Evolutionary conservation across 1,140 invertebrate genomes (phyloP).

Genomic region (Potamilus streckersoni): DNA sequence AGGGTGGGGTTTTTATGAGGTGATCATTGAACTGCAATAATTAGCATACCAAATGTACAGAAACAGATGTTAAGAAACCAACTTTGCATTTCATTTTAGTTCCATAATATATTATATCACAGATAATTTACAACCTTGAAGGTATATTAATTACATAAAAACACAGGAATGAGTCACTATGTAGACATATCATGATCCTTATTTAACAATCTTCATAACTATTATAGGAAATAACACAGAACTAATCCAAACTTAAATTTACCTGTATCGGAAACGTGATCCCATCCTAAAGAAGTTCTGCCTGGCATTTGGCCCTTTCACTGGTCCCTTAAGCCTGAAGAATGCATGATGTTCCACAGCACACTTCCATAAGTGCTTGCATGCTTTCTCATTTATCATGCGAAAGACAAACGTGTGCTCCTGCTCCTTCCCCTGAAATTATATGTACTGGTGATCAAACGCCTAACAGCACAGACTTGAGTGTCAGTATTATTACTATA

Average conservation of each 20-base stretch:
- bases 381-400: constrained; percentile 94
- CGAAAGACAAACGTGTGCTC: constrained; percentile 74
- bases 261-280: constrained; percentile 89
- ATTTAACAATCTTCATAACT: too few species aligned
- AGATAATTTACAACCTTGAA: neutral
- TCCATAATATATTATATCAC: neutral
- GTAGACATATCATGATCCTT: neutral
- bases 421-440: constrained; percentile 61
- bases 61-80: too few species aligned
- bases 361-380: constrained; percentile 98
- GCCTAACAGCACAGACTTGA: too few species aligned
- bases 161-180: neutral
- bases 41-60: too few species aligned
- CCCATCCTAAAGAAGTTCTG: constrained; percentile 99
- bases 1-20: too few species aligned
- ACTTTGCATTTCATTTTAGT: neutral
- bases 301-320: constrained; percentile 87
- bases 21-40: too few species aligned
- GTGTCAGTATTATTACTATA: too few species aligned
- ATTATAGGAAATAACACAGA: too few species aligned
- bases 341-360: constrained; percentile 98
- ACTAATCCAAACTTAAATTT: neutral
- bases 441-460: neutral
- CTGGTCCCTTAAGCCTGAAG: constrained; percentile 89
- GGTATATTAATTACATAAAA: neutral